Evolutionary conservation across 2,888 invertebrate species (phyloP).

Genomic region (Lasioglossum figueresi): DNA sequence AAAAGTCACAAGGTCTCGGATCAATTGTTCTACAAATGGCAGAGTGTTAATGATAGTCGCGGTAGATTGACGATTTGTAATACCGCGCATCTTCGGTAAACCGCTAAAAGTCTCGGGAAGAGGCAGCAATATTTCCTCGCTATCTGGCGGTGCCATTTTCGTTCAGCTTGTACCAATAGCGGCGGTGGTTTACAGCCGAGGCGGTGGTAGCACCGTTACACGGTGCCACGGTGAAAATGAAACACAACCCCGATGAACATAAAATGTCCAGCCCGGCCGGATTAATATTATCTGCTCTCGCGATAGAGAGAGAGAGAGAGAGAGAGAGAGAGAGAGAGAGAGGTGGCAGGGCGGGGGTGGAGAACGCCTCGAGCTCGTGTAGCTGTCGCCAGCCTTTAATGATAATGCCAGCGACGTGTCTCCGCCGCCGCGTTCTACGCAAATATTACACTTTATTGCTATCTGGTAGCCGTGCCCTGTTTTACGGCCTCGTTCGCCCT

Average conservation of each 20-base stretch:
- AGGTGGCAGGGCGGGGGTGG: background rate
- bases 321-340: background rate
- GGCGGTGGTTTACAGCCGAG: slow-evolving; percentile 28
- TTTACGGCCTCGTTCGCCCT: slow-evolving; percentile 39
- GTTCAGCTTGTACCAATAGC: slow-evolving; percentile 36
- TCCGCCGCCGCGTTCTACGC: background rate
- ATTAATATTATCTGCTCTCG: slow-evolving; percentile 47
- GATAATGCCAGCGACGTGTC: slow-evolving; percentile 45
- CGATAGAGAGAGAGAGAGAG: background rate
- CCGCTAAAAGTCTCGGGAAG: slow-evolving; percentile 20
- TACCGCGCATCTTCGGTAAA: background rate
- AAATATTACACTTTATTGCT: slow-evolving; percentile 53
- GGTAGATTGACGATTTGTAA: background rate
- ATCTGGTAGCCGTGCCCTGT: slow-evolving; percentile 38
- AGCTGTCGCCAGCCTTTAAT: slow-evolving; percentile 48
- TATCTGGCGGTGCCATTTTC: slow-evolving; percentile 44
- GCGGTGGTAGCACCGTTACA: slow-evolving; percentile 20
- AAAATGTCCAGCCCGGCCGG: slow-evolving; percentile 37
- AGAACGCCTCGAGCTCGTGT: background rate
- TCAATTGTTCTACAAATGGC: too few species aligned
- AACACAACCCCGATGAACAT: slow-evolving; percentile 35
- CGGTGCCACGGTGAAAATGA: slow-evolving; percentile 34
- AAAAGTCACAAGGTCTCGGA: too few species aligned
- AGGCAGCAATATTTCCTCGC: slow-evolving; percentile 20
- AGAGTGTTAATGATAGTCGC: background rate